Base-by-base conservation (phyloP, 2,113 vertebrate species). In the Pomatorhinus ruficollis region DNA sequence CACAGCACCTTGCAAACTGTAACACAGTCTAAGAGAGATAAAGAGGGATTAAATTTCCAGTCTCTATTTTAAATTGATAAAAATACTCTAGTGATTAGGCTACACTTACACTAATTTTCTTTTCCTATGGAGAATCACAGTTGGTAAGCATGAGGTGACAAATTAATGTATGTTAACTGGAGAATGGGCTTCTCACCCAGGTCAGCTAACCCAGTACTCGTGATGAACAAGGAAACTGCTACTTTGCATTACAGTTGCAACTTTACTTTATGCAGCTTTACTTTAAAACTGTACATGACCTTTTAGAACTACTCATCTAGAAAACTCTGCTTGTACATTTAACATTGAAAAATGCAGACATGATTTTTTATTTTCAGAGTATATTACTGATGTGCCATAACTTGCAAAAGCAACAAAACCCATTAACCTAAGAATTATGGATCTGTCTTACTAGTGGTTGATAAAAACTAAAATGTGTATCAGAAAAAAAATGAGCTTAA, bases 21-120 rank as follows among this genome's bases (percentile, higher is more conserved):
- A 96, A 88, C 31, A 66, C 5, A 7, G 31, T 87, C 72, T 54
- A 83, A 69, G 53, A 97, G 70, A 96, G 70, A 87, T 70, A 66
- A 91, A 92, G 68, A 82, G 52, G 50, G 40, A 91, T 50, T 70
- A 88, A 84, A 88, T 44, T 15, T 54, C 40, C 45, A n/a, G 50
- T 53, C 82, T 60, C 52, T 77, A 42, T 47, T 87, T 87, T 63
- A 95, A 83, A 95, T 33, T 83, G 65, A 95, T 81, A 93, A 89
- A 87, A 97, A 90, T 68, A 93, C 30, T 40, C 15, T 56, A 88
- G 78, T 33, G 69, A 86, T 95, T 90, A 96, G 28, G 63, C 54
- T 83, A 77, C 52, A 61, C 42, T 79, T 91, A 70, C 2, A 57
- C 27, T 42, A 27, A n/a, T 87, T 93, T 95, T 93, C 56, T 87